Percentiles rank a stretch among this genome's conserved stretches.
Conservation (phyloP, 2,113 vertebrate genomes). For the Xyrauchen texanus region DNA sequence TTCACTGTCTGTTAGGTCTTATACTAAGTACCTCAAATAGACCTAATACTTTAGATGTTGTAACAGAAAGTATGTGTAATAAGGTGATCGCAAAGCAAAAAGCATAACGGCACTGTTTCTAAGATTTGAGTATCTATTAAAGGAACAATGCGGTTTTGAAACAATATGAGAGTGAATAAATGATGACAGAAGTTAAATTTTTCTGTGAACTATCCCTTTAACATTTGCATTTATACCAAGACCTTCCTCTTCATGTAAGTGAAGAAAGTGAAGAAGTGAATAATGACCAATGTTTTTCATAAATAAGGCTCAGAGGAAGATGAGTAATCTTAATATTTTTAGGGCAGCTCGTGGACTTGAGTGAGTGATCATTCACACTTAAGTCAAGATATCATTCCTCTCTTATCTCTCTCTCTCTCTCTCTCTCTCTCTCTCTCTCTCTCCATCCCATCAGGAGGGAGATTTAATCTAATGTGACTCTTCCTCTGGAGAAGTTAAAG, state of each 20-base stretch:
- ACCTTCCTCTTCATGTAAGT: constrained; percentile 3
- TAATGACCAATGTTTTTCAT: constrained; percentile 33
- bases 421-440: not conserved
- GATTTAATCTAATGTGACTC: constrained; percentile 37
- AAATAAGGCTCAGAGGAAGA: constrained; percentile 25
- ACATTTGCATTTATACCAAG: not conserved
- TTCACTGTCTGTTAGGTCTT: not conserved
- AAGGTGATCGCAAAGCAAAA: constrained; percentile 15
- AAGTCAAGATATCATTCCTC: constrained; percentile 37
- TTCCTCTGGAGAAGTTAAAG: constrained; percentile 2
- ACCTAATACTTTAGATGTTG: not conserved
- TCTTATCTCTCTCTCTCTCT: not conserved
- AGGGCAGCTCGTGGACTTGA: not conserved
- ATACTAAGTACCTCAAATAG: not conserved
- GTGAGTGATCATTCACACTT: constrained; percentile 42
- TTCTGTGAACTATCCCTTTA: not conserved
- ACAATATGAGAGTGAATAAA: no score
- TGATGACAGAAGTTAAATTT: not conserved
- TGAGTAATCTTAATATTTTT: constrained; percentile 26
- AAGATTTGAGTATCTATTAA: no score
- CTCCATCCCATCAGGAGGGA: constrained; percentile 8
- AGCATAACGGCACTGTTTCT: not conserved
- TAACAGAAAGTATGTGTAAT: not conserved
- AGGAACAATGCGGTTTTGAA: no score
- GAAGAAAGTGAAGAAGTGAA: no score